Percentiles rank a stretch among this genome's conserved stretches.
Evolutionary conservation across 1,140 invertebrate species (phyloP).

Genomic region (Theocolax elegans): DNA sequence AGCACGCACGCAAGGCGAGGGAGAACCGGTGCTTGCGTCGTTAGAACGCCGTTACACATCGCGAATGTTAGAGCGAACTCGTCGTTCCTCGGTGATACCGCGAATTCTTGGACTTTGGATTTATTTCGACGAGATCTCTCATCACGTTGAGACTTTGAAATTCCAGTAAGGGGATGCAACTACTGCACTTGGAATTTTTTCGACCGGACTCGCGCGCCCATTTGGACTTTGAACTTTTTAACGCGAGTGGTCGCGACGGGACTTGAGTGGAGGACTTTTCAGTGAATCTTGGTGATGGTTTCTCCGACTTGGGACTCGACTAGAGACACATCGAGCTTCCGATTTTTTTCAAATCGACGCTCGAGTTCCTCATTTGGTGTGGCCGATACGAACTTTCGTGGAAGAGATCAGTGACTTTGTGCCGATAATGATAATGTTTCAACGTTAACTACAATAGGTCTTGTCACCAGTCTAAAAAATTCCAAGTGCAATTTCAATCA

Average conservation of each 20-base stretch:
- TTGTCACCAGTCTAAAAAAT: slow-evolving; percentile 1
- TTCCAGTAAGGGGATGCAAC: background rate
- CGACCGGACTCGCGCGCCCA: too few relatives aligned
- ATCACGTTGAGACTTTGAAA: background rate
- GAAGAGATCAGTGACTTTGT: slow-evolving; percentile 19
- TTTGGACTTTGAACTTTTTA: slow-evolving; percentile 17
- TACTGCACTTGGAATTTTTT: slow-evolving; percentile 35
- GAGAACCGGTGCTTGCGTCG: background rate
- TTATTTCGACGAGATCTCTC: background rate
- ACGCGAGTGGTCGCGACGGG: background rate
- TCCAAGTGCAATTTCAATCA: slow-evolving; percentile 20
- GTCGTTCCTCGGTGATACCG: background rate
- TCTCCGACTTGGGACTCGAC: too few relatives aligned
- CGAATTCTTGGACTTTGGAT: slow-evolving; percentile 13
- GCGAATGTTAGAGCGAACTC: background rate
- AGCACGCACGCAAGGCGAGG: slow-evolving; percentile 14
- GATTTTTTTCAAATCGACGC: background rate
- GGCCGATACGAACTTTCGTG: background rate
- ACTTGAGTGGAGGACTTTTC: background rate
- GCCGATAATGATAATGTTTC: too few relatives aligned
- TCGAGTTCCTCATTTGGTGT: background rate
- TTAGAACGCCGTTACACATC: background rate
- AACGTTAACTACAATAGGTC: background rate
- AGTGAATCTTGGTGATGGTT: slow-evolving; percentile 16
- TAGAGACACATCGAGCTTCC: background rate